A percentile compares a stretch with the other conserved stretches of the same genome.
Conservation (phyloP, 2,888 invertebrate genomes). For the Timema podura region DNA sequence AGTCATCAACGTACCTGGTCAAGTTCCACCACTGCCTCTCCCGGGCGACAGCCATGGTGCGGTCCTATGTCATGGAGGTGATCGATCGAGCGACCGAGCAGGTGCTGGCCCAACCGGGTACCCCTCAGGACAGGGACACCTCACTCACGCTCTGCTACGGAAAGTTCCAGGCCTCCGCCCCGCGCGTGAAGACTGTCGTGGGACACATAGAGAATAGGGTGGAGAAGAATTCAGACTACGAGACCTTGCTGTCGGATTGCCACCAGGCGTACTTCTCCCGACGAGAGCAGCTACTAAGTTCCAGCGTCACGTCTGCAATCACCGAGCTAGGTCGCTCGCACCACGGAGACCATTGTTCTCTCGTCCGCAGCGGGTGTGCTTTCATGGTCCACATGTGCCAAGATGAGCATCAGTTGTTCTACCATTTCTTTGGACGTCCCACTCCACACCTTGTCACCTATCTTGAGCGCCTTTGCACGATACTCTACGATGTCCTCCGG, state of each 20-base stretch:
- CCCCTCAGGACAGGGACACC: constrained; percentile 53
- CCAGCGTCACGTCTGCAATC: constrained; percentile 67
- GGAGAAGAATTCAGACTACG: constrained; percentile 46
- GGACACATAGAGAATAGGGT: constrained; percentile 81
- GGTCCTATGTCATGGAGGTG: constrained; percentile 71
- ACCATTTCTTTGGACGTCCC: constrained; percentile 78
- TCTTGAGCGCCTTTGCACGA: constrained; percentile 78
- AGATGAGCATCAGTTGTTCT: constrained; percentile 89
- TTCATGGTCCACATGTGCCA: constrained; percentile 90
- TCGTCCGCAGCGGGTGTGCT: constrained; percentile 82
- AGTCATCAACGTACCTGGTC: constrained; percentile 73
- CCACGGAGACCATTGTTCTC: constrained; percentile 73
- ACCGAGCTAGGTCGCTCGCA: constrained; percentile 59
- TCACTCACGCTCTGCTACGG: constrained; percentile 87
- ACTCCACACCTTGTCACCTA: constrained; percentile 68
- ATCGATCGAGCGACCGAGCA: constrained; percentile 77
- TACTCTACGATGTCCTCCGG: constrained; percentile 85
- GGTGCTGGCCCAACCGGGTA: constrained; percentile 49
- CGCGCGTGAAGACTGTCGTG: constrained; percentile 75
- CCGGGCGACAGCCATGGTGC: constrained; percentile 73
- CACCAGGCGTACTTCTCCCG: constrained; percentile 79
- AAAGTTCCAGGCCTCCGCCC: constrained; percentile 90
- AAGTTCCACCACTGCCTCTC: constrained; percentile 82
- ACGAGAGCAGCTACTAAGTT: constrained; percentile 61
- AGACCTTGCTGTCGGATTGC: constrained; percentile 68